phyloP scores from a whole-genome alignment of 2,888 invertebrate genomes.

The Zygogramma bicolorata region DNA sequence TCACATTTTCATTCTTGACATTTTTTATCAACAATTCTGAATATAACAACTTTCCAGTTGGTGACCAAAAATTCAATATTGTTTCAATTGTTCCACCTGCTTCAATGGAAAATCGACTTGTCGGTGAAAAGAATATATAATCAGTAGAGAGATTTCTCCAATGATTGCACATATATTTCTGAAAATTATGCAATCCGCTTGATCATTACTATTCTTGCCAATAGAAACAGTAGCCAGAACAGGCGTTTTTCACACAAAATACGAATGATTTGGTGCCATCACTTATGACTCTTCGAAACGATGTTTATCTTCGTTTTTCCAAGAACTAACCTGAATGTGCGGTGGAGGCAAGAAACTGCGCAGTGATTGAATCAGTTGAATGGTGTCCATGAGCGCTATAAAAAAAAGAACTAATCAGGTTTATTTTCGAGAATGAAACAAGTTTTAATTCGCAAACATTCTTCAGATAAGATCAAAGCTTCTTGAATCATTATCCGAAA shows the following conservation, averaged over 20 bases:
- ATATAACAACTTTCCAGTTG: too few species aligned
- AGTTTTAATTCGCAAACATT: not conserved
- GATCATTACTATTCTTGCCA: too few species aligned
- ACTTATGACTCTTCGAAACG: slow-evolving; percentile 64
- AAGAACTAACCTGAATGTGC: slow-evolving; percentile 89
- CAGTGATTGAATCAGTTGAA: slow-evolving; percentile 86
- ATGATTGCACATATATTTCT: too few species aligned
- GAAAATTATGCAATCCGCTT: too few species aligned
- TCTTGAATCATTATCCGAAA: slow-evolving; percentile 58
- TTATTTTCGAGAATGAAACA: not conserved
- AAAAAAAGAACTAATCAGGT: slow-evolving; percentile 40
- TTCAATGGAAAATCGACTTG: too few species aligned
- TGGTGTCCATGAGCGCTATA: slow-evolving; percentile 87
- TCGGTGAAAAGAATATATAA: not conserved
- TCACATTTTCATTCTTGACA: too few species aligned
- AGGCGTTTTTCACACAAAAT: slow-evolving; percentile 1
- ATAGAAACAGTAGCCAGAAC: too few species aligned
- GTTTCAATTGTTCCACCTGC: too few species aligned
- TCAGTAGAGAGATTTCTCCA: not conserved
- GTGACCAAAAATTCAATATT: too few species aligned
- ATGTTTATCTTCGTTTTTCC: slow-evolving; percentile 88
- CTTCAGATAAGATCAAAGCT: slow-evolving; percentile 63
- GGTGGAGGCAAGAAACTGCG: slow-evolving; percentile 88
- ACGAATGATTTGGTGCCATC: not conserved
- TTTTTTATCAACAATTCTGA: too few species aligned